Evolutionary conservation across 2,888 invertebrate species (phyloP), one percentile per base, ranked within the genome.

Genomic region (Octodonta nipae): DNA sequence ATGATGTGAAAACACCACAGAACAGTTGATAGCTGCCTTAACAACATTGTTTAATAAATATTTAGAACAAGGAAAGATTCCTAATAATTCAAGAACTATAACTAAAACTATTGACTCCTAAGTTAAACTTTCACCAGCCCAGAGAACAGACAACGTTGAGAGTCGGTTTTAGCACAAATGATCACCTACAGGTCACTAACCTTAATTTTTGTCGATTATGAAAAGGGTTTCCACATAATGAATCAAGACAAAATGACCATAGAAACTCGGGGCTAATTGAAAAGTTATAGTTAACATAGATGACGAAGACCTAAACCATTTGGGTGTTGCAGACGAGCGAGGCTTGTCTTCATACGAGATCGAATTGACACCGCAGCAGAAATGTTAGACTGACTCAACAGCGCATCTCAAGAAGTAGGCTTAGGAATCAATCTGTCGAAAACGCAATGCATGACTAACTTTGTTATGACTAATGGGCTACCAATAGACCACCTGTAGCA

Each of bases 41-140:
- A 26, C 5, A 26, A 26, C 10, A 26, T 26, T 26, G 26, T 26
- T 26, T 26, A 26, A 26, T 26, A 26, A 26, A 26, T 17, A 10
- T 26, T 26, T 26, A 26, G 6, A 26, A 26, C 6, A 26, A 11
- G 26, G 6, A 26, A 26, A 26, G 26, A 11, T 26, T 6, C n/a
- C 26, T 10, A 26, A 5, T n/a, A 26, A 10, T 26, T 26, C 6
- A 26, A 5, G 10, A 26, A 10, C 6, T 26, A 26, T 10, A 6
- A 5, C 5, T 10, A 26, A 26, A 26, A 26, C 10, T 5, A 26
- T 11, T 26, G 26, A 26, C 26, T 10, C 26, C 26, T 10, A 5
- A 26, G 10, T 26, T 26, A 26, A 11, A 26, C 6, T 10, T 26
- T 10, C 10, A 6, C 6, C 12, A 5, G 10, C 26, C 26, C 10